Conservation (phyloP, 2,797 vertebrate species). For the Cetoscarus ocellatus region DNA sequence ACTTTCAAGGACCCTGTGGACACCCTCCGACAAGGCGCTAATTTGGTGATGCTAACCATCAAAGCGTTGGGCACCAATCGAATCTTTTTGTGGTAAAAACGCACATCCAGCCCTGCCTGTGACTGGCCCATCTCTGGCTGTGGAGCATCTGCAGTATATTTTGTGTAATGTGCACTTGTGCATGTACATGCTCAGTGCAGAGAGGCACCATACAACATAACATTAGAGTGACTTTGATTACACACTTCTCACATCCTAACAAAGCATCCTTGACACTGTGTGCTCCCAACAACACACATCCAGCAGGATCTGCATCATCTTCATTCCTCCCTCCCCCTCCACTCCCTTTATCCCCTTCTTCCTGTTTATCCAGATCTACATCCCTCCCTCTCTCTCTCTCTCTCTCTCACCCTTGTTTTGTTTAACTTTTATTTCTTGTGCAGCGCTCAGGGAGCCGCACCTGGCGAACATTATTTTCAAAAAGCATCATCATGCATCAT, state of each 20-base stretch:
- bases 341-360: conserved; percentile 16
- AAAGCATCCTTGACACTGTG: conserved; percentile 70
- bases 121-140: conserved; percentile 50
- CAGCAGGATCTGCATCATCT: conserved; percentile 59
- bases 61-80: conserved; percentile 62
- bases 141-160: conserved; percentile 62
- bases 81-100: conserved; percentile 51
- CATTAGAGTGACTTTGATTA: conserved; percentile 75
- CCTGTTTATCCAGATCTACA: conserved; percentile 9
- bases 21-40: conserved; percentile 74
- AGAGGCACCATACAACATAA: conserved; percentile 60
- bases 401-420: conserved; percentile 47
- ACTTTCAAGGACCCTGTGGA: too few relatives aligned
- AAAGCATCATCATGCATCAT: conserved; percentile 86
- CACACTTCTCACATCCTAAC: conserved; percentile 68
- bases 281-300: conserved; percentile 53
- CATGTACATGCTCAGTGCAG: conserved; percentile 54
- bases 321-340: conserved; percentile 19
- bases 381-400: conserved; percentile 10
- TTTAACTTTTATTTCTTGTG: conserved; percentile 75
- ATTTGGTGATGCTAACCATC: conserved; percentile 72
- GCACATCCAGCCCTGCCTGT: conserved; percentile 41
- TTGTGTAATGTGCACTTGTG: conserved; percentile 61
- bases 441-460: conserved; percentile 76
- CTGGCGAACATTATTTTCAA: conserved; percentile 83